Conservation (phyloP, 2,797 vertebrate genomes). For the Mormyrops attenuatus region DNA sequence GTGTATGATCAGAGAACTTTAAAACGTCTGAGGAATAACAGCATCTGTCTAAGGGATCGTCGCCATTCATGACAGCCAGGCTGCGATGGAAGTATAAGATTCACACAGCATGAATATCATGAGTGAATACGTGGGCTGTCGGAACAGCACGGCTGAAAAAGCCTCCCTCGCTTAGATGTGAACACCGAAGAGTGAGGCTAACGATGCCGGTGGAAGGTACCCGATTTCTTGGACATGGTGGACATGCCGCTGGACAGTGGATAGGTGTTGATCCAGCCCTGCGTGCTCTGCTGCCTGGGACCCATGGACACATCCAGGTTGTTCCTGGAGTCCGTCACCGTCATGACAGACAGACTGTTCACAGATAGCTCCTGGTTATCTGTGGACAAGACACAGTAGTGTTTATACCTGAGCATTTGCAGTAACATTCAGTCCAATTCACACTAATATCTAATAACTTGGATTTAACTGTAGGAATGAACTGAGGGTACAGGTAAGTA, state of each 20-base stretch:
- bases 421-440: not conserved
- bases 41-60: not conserved
- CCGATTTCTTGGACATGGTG: slow-evolving; percentile 95
- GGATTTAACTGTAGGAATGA: not conserved
- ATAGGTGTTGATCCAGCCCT: slow-evolving; percentile 98
- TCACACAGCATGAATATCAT: not conserved
- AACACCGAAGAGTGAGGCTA: not conserved
- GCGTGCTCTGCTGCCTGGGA: slow-evolving; percentile 82
- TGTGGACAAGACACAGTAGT: slow-evolving; percentile 39
- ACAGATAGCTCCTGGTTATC: slow-evolving; percentile 87
- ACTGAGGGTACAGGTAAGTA: not conserved
- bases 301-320: slow-evolving; percentile 79
- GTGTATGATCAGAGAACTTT: not conserved
- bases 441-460: not conserved
- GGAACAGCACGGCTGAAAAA: not conserved
- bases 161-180: not conserved
- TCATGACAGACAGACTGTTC: slow-evolving; percentile 76
- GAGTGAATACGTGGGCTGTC: not conserved
- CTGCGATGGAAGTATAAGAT: not conserved
- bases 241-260: slow-evolving; percentile 96
- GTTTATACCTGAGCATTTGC: not conserved
- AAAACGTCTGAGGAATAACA: not conserved
- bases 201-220: slow-evolving; percentile 44
- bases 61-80: not conserved
- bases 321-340: slow-evolving; percentile 73